These are phyloP conservation scores for Baccha elongata DNA, from an alignment of 2,888 invertebrate genomes.

Conservation along the genomic window DNA sequence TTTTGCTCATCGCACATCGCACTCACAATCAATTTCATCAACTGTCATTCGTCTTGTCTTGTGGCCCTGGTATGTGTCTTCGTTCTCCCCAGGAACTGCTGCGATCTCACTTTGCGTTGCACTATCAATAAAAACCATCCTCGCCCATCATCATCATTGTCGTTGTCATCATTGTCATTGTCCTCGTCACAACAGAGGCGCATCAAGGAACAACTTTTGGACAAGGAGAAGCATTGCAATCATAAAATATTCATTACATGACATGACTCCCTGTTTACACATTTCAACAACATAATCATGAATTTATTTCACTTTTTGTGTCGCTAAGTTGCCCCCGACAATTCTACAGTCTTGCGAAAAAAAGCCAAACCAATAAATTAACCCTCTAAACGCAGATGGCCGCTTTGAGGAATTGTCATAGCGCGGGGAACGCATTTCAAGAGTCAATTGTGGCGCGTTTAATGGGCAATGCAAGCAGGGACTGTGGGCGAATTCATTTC, in stretches of 20 bases:
- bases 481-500: constrained; percentile 23
- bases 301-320: constrained; percentile 67
- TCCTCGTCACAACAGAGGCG: constrained; percentile 35
- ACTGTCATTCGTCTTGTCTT: constrained; percentile 70
- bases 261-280: constrained; percentile 74
- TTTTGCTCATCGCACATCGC: constrained; percentile 63
- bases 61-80: constrained; percentile 14
- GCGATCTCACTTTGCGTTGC: constrained; percentile 3
- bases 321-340: background rate
- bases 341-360: background rate
- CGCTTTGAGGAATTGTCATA: constrained; percentile 7
- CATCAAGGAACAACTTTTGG: constrained; percentile 14
- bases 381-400: constrained; percentile 69
- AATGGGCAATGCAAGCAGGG: constrained; percentile 57
- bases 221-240: constrained; percentile 47
- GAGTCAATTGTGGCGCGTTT: constrained; percentile 70
- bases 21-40: constrained; percentile 72
- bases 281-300: constrained; percentile 74
- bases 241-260: constrained; percentile 74
- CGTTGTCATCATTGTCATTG: constrained; percentile 44
- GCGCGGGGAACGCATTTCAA: constrained; percentile 35
- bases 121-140: constrained; percentile 65
- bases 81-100: constrained; percentile 12
- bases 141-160: constrained; percentile 55
- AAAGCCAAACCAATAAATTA: constrained; percentile 65